These are phyloP conservation scores for Pseudobourletiella spinata DNA, from an alignment of 1,140 invertebrate species.

Conservation along the genomic window DNA sequence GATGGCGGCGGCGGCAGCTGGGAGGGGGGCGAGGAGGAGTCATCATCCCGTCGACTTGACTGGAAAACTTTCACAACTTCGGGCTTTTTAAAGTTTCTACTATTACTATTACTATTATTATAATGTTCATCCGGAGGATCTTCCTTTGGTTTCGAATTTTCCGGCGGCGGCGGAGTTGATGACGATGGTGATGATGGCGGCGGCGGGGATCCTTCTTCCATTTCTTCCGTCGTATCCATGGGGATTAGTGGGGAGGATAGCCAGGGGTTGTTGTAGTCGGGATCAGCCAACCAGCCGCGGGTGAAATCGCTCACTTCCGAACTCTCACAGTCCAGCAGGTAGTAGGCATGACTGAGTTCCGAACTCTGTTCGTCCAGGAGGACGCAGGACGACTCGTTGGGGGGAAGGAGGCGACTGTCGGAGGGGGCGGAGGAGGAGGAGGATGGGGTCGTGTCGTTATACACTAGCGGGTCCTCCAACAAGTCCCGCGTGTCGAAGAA, in stretches of 20 bases:
- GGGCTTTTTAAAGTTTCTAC: no score
- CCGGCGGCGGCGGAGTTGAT: not conserved
- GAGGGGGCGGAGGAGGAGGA: slow-evolving; percentile 2
- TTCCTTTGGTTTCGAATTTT: not conserved
- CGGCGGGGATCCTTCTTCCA: not conserved
- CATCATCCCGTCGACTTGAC: not conserved
- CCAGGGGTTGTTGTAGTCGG: not conserved
- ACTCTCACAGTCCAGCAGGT: slow-evolving; percentile 4
- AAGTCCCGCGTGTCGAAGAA: slow-evolving; percentile 9
- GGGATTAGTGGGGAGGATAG: not conserved
- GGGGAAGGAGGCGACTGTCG: not conserved
- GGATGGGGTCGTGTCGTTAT: not conserved
- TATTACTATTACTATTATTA: not conserved
- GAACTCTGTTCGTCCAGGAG: slow-evolving; percentile 19
- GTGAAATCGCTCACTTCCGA: not conserved
- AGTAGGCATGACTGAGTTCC: slow-evolving; percentile 13
- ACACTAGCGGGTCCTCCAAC: slow-evolving; percentile 9
- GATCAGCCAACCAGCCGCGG: not conserved
- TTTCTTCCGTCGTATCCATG: not conserved
- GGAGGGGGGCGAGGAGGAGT: no score
- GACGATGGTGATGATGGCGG: not conserved
- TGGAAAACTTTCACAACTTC: no score
- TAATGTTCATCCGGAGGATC: not conserved
- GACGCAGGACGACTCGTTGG: slow-evolving; percentile 14
- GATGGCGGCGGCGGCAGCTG: not conserved